These are phyloP conservation scores for Ceyx cyanopectus DNA, from an alignment of 2,113 vertebrate genomes.

Conservation along the genomic window DNA sequence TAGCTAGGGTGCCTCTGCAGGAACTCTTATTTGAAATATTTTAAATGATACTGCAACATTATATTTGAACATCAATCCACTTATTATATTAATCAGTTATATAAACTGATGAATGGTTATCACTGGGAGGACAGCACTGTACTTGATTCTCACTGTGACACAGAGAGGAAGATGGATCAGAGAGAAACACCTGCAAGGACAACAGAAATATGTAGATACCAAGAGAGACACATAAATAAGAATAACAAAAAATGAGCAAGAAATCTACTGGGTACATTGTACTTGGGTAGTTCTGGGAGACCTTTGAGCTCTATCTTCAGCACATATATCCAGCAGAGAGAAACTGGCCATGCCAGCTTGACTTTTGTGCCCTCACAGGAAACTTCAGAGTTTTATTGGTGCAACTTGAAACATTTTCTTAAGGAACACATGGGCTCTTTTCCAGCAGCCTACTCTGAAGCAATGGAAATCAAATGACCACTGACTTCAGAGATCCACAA, in stretches of 20 bases:
- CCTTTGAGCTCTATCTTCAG: neutral
- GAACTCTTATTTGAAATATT: neutral
- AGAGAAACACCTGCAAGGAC: neutral
- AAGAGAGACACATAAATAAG: neutral
- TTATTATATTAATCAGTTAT: no score
- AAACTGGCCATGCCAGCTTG: neutral
- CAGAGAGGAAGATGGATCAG: neutral
- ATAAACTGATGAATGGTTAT: neutral
- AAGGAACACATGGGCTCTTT: neutral
- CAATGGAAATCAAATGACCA: neutral
- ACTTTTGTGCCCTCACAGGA: neutral
- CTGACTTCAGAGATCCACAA: neutral
- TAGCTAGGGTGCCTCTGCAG: neutral
- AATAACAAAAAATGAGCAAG: neutral
- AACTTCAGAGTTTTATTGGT: neutral
- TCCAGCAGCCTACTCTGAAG: neutral
- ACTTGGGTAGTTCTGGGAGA: neutral
- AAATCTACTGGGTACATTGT: neutral
- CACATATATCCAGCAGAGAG: neutral
- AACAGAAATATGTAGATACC: neutral
- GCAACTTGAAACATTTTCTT: neutral
- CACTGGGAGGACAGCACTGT: neutral
- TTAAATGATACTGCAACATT: neutral
- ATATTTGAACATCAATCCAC: neutral
- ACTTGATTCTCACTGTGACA: neutral